Percentiles rank a stretch among this genome's conserved stretches.
phyloP scores from a whole-genome alignment of 1,140 invertebrate genomes.

The Aphidius gifuensis region DNA sequence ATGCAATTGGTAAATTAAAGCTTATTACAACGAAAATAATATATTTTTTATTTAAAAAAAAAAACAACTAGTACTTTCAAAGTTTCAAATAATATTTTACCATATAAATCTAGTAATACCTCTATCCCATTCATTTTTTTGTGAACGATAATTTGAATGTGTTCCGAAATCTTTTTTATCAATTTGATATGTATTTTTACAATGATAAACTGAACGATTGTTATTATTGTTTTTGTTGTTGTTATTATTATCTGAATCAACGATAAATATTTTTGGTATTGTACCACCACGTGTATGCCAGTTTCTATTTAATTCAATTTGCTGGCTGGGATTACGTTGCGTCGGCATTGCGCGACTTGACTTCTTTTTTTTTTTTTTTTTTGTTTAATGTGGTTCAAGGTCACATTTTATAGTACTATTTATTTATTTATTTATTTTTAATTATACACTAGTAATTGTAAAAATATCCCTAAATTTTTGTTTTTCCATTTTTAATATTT shows the following conservation, averaged over 20 bases:
- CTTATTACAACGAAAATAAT: no score
- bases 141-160: no score
- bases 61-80: no score
- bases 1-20: no score
- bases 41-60: no score
- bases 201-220: slow-evolving; percentile 26
- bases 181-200: neutral
- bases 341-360: neutral
- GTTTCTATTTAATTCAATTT: slow-evolving; percentile 11
- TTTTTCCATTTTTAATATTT: no score
- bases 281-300: slow-evolving; percentile 6
- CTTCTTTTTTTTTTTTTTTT: neutral
- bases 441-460: no score
- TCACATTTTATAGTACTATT: slow-evolving; percentile 2
- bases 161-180: no score
- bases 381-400: neutral
- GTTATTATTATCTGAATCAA: slow-evolving; percentile 27
- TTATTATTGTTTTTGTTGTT: slow-evolving; percentile 24
- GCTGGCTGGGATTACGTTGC: slow-evolving; percentile 9
- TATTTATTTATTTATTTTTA: neutral
- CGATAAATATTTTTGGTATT: slow-evolving; percentile 26
- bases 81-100: no score
- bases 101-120: no score
- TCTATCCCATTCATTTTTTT: no score
- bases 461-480: no score